A percentile compares a stretch with the other conserved stretches of the same genome.
Evolutionary conservation across 2,888 invertebrate genomes (phyloP).

Genomic region (Phymatocera aterrima): DNA sequence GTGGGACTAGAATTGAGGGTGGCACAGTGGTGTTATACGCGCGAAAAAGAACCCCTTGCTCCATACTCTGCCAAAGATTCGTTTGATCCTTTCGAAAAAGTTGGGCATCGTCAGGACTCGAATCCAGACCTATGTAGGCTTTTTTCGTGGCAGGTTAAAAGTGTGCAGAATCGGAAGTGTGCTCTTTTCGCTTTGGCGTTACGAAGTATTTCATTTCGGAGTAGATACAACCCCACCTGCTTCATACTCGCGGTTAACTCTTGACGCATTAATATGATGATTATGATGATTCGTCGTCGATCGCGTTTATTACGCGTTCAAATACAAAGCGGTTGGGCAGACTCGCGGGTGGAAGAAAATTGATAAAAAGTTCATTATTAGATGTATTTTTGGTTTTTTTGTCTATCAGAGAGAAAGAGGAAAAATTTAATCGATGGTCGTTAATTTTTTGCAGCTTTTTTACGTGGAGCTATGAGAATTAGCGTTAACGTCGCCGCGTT

Average conservation of each 20-base stretch:
- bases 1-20: not conserved
- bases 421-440: too few species aligned
- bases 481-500: too few species aligned
- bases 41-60: conserved; percentile 29
- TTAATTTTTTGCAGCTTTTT: too few species aligned
- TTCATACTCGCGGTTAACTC: conserved; percentile 12
- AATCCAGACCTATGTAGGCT: conserved; percentile 10
- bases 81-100: conserved; percentile 36
- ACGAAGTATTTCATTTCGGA: not conserved
- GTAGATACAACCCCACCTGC: not conserved
- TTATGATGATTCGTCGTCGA: not conserved
- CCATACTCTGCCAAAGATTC: conserved; percentile 26
- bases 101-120: conserved; percentile 22
- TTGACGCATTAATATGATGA: conserved; percentile 20
- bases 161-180: not conserved
- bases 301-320: not conserved
- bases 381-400: too few species aligned
- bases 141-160: not conserved
- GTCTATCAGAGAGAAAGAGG: too few species aligned
- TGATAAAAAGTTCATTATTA: too few species aligned
- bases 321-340: too few species aligned
- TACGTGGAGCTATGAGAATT: too few species aligned
- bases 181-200: conserved; percentile 1
- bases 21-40: conserved; percentile 17
- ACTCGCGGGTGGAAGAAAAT: too few species aligned